Percentiles rank a stretch among this genome's conserved stretches.
Evolutionary conservation across 2,888 invertebrate species (phyloP).

Genomic region (Mythimna pallens): DNA sequence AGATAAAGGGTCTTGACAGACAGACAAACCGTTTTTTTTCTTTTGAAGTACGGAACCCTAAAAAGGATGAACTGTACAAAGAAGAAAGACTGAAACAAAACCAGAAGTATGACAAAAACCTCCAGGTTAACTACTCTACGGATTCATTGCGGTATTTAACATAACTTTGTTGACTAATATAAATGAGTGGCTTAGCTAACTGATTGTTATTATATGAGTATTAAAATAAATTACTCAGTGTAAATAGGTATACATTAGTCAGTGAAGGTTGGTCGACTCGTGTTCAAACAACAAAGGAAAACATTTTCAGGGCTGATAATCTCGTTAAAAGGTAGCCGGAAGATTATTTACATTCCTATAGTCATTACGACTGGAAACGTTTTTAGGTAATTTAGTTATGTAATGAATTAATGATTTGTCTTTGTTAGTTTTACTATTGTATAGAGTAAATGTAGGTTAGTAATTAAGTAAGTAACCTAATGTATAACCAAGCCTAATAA

Average conservation of each 20-base stretch:
- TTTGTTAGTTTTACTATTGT: background rate
- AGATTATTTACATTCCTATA: constrained; percentile 15
- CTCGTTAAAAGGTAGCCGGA: constrained; percentile 20
- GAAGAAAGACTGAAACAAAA: too few species aligned
- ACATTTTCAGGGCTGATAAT: constrained; percentile 31
- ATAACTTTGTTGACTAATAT: constrained; percentile 11
- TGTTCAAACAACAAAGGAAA: constrained; percentile 47
- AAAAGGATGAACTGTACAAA: too few species aligned
- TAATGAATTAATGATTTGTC: background rate
- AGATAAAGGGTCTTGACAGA: too few species aligned
- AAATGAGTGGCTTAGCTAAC: background rate
- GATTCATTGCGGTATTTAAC: too few species aligned
- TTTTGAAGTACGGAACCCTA: too few species aligned
- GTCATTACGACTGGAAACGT: background rate
- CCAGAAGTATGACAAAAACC: too few species aligned
- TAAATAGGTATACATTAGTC: constrained; percentile 18
- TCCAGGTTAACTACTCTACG: too few species aligned
- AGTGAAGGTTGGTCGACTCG: constrained; percentile 40
- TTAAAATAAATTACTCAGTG: constrained; percentile 27
- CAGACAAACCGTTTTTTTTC: too few species aligned
- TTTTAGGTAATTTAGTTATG: background rate
- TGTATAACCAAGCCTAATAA: background rate
- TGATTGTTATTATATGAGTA: constrained; percentile 10
- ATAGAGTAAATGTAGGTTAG: background rate
- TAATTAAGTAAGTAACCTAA: constrained; percentile 23